Evolutionary conservation across 2,797 vertebrate genomes (phyloP).

Genomic region (Galago senegalensis): DNA sequence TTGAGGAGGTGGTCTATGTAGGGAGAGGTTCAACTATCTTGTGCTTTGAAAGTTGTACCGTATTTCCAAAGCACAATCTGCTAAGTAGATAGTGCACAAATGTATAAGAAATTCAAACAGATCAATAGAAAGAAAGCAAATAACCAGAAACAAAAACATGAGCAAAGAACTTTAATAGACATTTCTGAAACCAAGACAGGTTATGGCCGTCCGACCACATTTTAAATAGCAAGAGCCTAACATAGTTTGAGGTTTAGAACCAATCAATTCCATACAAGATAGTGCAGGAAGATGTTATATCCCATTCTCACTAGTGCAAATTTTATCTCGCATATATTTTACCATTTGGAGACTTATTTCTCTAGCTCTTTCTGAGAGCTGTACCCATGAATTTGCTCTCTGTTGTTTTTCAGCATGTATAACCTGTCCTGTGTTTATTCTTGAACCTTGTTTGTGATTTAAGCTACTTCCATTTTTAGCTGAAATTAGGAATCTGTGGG

Average conservation of each 20-base stretch:
- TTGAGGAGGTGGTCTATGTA: no score
- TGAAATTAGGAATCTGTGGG: not conserved
- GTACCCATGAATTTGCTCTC: no score
- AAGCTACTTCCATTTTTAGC: not conserved
- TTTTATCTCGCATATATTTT: not conserved
- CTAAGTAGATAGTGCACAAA: not conserved
- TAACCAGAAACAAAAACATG: not conserved
- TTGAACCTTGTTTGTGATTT: not conserved
- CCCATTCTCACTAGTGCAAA: not conserved
- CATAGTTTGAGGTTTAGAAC: not conserved
- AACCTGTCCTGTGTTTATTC: not conserved
- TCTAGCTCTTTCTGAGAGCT: no score
- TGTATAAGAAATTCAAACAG: not conserved
- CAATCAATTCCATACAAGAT: not conserved
- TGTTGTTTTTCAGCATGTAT: no score
- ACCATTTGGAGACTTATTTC: no score
- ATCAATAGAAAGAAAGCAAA: not conserved
- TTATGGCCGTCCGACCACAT: not conserved
- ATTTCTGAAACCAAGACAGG: not conserved
- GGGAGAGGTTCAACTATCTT: no score
- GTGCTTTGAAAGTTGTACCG: no score
- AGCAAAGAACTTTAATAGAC: not conserved
- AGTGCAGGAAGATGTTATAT: not conserved
- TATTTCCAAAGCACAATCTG: not conserved
- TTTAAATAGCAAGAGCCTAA: not conserved